Evolutionary conservation across 2,113 vertebrate genomes (phyloP), one percentile per base, ranked within the genome.

Genomic region (Pavo muticus): DNA sequence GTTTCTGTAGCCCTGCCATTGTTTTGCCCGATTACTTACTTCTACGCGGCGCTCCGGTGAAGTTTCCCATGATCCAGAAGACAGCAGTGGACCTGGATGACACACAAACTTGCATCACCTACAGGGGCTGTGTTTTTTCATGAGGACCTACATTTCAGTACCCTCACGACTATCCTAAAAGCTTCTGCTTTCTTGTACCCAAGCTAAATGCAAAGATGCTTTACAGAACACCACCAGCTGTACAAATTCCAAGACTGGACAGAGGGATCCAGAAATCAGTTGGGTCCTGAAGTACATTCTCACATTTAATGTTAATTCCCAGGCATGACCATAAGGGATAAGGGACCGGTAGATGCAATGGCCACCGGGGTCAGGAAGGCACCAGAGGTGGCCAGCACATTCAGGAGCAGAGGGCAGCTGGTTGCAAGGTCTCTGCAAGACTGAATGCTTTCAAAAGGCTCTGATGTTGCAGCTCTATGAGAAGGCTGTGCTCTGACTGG

Each of bases 1-100:
- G 87, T 87, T 93, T 88, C 95, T 93, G 86, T 85, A 86, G 86
- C 92, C 94, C 86, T 85, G 80, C 94, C 94, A 94, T 95, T 94
- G 94, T 94, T 95, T 69, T 83, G 91, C 84, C 93, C 72, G 25
- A 42, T 79, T 84, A 78, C 78, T 75, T 92, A 40, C 74, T 87
- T 52, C 56, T 37, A 37, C 52, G 35, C 87, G 89, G 85, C 17
- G 2, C 57, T 35, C 11, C 3, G 0, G 25, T 17, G 35, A 79
- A 57, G 59, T 70, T 95, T 88, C 87, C 50, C 42, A 60, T 61
- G 39, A 56, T 35, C 45, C 73, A 65, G 61, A 45, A 90, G 80
- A 86, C 86, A 87, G 25, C 1, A 59, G 87, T 29, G 72, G 75
- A 24, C 57, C 57, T 29, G 65, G 54, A 40, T 79, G 87, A 56